These are phyloP conservation scores for Oncopodura yosiiana DNA, from an alignment of 1,140 invertebrate species.

Conservation along the genomic window DNA sequence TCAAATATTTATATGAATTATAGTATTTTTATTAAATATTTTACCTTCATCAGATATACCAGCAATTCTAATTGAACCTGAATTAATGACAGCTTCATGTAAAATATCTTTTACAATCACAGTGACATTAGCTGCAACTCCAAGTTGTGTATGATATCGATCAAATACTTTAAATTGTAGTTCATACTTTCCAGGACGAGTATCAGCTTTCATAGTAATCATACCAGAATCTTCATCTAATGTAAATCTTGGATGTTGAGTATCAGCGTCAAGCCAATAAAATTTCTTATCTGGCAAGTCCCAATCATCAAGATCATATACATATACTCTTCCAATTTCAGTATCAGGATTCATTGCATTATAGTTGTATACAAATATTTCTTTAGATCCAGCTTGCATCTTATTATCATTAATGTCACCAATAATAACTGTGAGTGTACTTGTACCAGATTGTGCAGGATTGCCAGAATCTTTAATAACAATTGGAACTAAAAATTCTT, in stretches of 20 bases:
- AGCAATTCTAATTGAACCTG: conserved; percentile 81
- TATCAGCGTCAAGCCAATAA: conserved; percentile 74
- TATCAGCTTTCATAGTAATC: conserved; percentile 88
- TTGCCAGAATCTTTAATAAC: conserved; percentile 83
- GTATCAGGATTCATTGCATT: conserved; percentile 77
- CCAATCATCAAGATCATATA: conserved; percentile 95
- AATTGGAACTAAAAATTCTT: conserved; percentile 88
- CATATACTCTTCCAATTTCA: conserved; percentile 88
- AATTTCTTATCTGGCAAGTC: conserved; percentile 94
- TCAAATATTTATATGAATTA: too few relatives aligned
- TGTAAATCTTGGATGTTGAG: conserved; percentile 62
- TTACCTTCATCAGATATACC: conserved; percentile 93
- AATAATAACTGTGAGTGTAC: conserved; percentile 87
- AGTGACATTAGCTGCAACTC: conserved; percentile 83
- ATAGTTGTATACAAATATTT: conserved; percentile 95
- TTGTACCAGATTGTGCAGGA: conserved; percentile 85
- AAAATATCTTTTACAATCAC: conserved; percentile 87
- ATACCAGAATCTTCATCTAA: conserved; percentile 84
- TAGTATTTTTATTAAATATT: too few relatives aligned
- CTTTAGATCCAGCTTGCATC: conserved; percentile 91
- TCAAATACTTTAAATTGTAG: conserved; percentile 88
- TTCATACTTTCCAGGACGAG: conserved; percentile 68
- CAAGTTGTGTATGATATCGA: conserved; percentile 81
- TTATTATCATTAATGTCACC: conserved; percentile 95
- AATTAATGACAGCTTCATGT: conserved; percentile 88